Base-by-base conservation (phyloP, 1,140 invertebrate species). In the Maniola jurtina region DNA sequence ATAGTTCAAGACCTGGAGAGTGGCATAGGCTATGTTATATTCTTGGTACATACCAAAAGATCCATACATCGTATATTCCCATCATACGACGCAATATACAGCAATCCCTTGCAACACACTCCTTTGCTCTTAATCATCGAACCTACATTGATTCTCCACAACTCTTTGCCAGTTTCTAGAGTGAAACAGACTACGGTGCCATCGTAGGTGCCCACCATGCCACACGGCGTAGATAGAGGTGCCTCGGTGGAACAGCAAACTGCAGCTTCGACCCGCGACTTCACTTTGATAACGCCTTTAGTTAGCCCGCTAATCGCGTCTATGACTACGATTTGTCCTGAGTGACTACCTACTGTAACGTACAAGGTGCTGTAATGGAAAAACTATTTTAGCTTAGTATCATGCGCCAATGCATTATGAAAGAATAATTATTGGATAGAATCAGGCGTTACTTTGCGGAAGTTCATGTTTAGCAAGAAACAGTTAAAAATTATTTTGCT, bases 51-150 rank as follows among this genome's bases (percentile, higher is more conserved):
- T 92, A 95, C 94, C 83, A 90, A 55, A 16, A 91, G 73, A 79
- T 92, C 84, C 66, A 95, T 77, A 70, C 93, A 93, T 73, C 95
- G 93, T 14, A 95, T 70, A 75, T 90, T 79, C 50, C 92, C 92
- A 79, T 96, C 95, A 80, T 96, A 95, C 40, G 95, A 93, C 14
- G 95, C 95, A 70, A 95, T 85, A 77, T 93, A 93, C 42, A 95
- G 79, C 6, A 73, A 69, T 61, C 78, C 80, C 14, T 84, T 81
- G 64, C 83, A 89, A 65, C 86, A 80, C 55, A 91, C 75, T 6
- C 94, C 94, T 73, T 93, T 93, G 77, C 94, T 93, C 88, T 96
- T 96, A 10, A 96, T 91, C 79, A 92, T 92, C 59, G 91, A 92
- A 8, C 80, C 86, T 7, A 95, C 94, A 75, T 92, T 78, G 75